Conservation (phyloP, 2,113 vertebrate species). For the Psittacara wagleri region DNA sequence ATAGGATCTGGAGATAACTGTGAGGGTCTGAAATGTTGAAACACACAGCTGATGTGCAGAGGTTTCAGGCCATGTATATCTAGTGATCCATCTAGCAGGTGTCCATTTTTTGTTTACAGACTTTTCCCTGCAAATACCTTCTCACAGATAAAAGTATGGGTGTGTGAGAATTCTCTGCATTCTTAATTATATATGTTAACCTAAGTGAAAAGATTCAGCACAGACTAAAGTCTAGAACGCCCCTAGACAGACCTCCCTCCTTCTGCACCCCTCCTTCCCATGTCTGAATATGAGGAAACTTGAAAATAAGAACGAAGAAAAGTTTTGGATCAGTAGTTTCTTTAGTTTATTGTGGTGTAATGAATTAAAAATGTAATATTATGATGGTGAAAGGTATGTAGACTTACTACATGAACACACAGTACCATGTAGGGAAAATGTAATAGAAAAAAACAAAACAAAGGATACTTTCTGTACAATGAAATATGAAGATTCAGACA, state of each 20-base stretch:
- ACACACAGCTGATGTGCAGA: not conserved
- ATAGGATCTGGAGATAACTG: not conserved
- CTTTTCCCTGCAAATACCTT: not conserved
- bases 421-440: not conserved
- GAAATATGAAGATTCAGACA: not conserved
- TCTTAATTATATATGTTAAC: not conserved
- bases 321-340: not conserved
- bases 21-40: not conserved
- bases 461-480: not conserved
- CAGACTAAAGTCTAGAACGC: rapidly evolving
- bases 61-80: not conserved
- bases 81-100: not conserved
- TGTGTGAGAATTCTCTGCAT: not conserved
- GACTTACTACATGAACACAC: not conserved
- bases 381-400: not conserved
- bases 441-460: not conserved
- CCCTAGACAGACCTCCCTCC: not conserved
- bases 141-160: not conserved
- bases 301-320: not conserved
- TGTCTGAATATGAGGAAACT: not conserved
- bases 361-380: not conserved
- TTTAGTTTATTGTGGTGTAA: not conserved
- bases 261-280: not conserved
- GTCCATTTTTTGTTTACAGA: not conserved
- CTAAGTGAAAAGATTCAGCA: not conserved